These are phyloP conservation scores for Bellardia pandia DNA, from an alignment of 2,888 invertebrate genomes.

Conservation along the genomic window DNA sequence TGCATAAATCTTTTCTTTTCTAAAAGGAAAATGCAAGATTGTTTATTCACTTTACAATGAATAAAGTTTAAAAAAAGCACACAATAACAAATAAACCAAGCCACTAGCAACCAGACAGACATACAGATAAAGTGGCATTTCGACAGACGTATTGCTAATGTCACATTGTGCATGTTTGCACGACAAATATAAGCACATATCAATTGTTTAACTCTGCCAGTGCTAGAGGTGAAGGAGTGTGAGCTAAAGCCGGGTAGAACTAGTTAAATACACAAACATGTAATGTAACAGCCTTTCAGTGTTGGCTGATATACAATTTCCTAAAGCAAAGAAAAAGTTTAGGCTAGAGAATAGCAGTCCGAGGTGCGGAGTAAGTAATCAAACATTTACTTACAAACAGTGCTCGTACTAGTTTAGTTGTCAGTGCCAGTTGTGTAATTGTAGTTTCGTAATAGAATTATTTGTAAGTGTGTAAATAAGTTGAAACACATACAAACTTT, in stretches of 20 bases:
- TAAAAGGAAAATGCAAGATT: slow-evolving; percentile 4
- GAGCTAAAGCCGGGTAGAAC: background rate
- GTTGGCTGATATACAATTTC: slow-evolving; percentile 42
- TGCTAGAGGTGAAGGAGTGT: background rate
- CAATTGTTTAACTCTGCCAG: background rate
- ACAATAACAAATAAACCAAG: background rate
- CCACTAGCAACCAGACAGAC: background rate
- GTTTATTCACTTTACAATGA: background rate
- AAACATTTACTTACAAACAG: slow-evolving; percentile 31
- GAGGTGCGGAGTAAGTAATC: slow-evolving; percentile 4
- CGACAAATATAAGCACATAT: slow-evolving; percentile 13
- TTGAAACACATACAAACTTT: slow-evolving; percentile 10
- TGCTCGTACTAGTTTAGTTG: background rate
- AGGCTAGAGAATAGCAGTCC: background rate
- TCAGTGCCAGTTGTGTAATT: slow-evolving; percentile 30
- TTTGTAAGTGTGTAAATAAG: slow-evolving; percentile 37
- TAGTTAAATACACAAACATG: background rate
- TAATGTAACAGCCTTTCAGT: slow-evolving; percentile 36
- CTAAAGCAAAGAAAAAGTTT: background rate
- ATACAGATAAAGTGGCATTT: background rate
- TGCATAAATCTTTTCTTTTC: too few species aligned
- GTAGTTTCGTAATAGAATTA: slow-evolving; percentile 32
- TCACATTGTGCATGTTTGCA: slow-evolving; percentile 32
- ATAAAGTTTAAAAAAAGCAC: background rate
- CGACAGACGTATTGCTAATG: slow-evolving; percentile 17